Base-by-base conservation (phyloP, 2,113 vertebrate species). In the Cyphomyrus plagiostoma region DNA sequence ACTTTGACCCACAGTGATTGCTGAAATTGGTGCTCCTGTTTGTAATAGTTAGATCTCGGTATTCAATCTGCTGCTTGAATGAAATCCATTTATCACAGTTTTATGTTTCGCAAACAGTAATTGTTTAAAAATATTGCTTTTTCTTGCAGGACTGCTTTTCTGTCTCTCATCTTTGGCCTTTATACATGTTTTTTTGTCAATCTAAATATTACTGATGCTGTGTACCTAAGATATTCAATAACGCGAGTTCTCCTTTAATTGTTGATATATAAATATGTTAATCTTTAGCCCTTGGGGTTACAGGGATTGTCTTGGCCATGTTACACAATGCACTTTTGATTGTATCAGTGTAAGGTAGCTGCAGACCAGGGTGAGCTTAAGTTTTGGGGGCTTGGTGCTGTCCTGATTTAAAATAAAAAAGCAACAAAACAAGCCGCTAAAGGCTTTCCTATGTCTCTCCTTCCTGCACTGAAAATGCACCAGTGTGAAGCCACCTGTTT, bases 1-100 rank as follows among this genome's bases (percentile, higher is more conserved):
- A 48, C 82, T 85, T 86, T 86, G 45, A 86, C 45, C 48, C 48
- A 86, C 83, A 49, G 49, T 49, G 45, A 86, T 86, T 80, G 13
- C 74, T 80, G 35, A 80, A 80, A 42, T 80, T 80, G 11, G 35
- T 13, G 62, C 26, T 70, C n/a, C 62, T 70, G n/a, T 70, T 13
- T 70, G 10, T 13, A 80, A 19, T 80, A 42, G 7, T 42, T 80
- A 80, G 74, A 80, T 80, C 74, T 42, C 17, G 5, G 74, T 13
- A 35, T 80, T 80, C 35, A 80, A 19, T 80, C 35, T 17, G 35
- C n/a, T 30, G n/a, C 10, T 19, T 39, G 13, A 39, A 17, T 80
- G 66, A 80, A 77, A 77, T 77, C 30, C 30, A 80, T 80, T 19
- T 80, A 80, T 80, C 42, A 19, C 30, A 80, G 4, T 35, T 19